Evolutionary conservation across 2,113 vertebrate species (phyloP).

Genomic region (Uropsilus gracilis): DNA sequence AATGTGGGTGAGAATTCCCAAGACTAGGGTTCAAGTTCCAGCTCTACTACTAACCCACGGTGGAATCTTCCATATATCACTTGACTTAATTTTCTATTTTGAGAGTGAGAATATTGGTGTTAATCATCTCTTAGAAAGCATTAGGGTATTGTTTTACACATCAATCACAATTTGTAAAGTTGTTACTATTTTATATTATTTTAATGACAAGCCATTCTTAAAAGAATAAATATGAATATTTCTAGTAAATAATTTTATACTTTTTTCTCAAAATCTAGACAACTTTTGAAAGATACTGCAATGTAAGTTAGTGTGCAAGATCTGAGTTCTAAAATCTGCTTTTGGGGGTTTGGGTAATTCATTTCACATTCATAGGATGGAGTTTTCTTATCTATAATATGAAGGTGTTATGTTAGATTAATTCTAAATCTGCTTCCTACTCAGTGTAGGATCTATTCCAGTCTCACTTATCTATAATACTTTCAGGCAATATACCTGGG

Average conservation of each 20-base stretch:
- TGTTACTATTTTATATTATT: not conserved
- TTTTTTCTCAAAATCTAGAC: conserved; percentile 37
- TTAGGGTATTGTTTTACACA: not conserved
- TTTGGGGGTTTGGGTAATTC: not conserved
- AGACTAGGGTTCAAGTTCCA: not conserved
- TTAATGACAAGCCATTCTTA: not conserved
- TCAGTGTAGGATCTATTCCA: not conserved
- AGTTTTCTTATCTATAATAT: conserved; percentile 32
- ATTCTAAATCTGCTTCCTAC: not conserved
- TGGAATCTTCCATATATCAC: not conserved
- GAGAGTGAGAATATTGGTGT: not conserved
- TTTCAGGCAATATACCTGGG: conserved; percentile 5
- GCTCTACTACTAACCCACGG: not conserved
- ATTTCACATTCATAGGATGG: conserved; percentile 9
- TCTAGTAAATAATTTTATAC: conserved; percentile 4
- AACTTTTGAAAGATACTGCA: not conserved
- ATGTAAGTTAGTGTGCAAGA: not conserved
- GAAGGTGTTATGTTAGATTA: not conserved
- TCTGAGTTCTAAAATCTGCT: not conserved
- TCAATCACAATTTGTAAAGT: not conserved
- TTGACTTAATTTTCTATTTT: conserved; percentile 39
- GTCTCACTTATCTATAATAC: not conserved
- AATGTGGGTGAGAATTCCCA: not conserved
- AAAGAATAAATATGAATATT: conserved; percentile 7
- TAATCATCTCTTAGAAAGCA: conserved; percentile 20